phyloP scores from a whole-genome alignment of 2,888 invertebrate genomes.

The Acronicta leporina region DNA sequence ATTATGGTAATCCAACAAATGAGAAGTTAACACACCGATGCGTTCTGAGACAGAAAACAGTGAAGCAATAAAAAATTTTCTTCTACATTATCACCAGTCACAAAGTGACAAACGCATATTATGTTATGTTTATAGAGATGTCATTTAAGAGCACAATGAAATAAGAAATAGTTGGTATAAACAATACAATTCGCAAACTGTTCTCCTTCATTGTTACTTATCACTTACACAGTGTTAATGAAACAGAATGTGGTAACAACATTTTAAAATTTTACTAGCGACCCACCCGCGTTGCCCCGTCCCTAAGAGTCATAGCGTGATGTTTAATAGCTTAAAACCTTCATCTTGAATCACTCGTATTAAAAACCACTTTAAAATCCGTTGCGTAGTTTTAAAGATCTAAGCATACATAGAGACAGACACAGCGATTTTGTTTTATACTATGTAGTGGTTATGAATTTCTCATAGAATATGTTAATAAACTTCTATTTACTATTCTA shows the following conservation, averaged over 20 bases:
- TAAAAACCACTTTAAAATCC: too few relatives aligned
- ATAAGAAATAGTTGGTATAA: slow-evolving; percentile 13
- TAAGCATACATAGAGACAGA: too few relatives aligned
- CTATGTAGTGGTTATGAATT: too few relatives aligned
- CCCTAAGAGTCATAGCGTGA: too few relatives aligned
- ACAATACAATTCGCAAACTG: slow-evolving; percentile 17
- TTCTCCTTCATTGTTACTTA: slow-evolving; percentile 1
- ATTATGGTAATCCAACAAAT: slow-evolving; percentile 1
- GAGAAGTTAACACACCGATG: background rate
- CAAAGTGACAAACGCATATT: slow-evolving; percentile 17
- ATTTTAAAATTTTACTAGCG: background rate
- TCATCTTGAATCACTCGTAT: too few relatives aligned
- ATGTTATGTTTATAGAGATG: slow-evolving; percentile 10
- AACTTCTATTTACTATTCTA: too few relatives aligned
- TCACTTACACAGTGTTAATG: background rate
- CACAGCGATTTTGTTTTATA: too few relatives aligned
- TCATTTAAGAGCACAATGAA: slow-evolving; percentile 14
- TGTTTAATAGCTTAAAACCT: too few relatives aligned
- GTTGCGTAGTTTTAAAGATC: too few relatives aligned
- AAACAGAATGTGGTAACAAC: background rate
- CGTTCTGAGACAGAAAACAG: background rate
- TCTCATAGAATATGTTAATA: too few relatives aligned
- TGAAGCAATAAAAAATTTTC: background rate
- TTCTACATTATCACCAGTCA: slow-evolving; percentile 4
- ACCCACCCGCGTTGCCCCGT: too few relatives aligned